Conservation (phyloP, 1,140 invertebrate genomes). For the Lasaia peninsularis region DNA sequence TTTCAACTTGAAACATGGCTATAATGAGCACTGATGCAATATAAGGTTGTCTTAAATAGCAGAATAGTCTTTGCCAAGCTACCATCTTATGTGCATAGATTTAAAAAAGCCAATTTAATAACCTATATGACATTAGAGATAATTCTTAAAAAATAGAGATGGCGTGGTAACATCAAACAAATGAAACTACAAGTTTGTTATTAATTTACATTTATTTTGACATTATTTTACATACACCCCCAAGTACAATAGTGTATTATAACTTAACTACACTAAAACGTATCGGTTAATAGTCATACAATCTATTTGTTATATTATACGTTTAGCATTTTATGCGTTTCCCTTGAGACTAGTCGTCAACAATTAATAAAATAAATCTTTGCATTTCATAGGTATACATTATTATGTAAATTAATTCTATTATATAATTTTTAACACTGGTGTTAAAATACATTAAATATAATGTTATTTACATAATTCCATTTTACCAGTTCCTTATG, state of each 20-base stretch:
- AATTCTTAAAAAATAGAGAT: too few relatives aligned
- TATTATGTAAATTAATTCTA: conserved; percentile 25
- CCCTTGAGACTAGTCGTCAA: conserved; percentile 58
- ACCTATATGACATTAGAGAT: too few relatives aligned
- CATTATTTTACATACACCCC: conserved; percentile 68
- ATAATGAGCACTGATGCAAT: too few relatives aligned
- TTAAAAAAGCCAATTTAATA: too few relatives aligned
- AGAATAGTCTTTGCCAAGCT: too few relatives aligned
- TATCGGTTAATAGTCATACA: conserved; percentile 58
- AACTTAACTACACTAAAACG: conserved; percentile 64
- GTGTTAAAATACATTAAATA: conserved; percentile 27
- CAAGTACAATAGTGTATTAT: conserved; percentile 55
- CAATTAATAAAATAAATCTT: conserved; percentile 50
- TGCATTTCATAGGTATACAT: conserved; percentile 43
- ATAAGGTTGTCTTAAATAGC: too few relatives aligned
- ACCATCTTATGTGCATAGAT: too few relatives aligned
- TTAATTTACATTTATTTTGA: conserved; percentile 69
- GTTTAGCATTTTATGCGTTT: conserved; percentile 65
- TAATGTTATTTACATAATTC: conserved; percentile 56
- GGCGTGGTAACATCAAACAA: too few relatives aligned
- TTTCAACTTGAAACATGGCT: too few relatives aligned
- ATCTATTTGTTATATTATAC: conserved; percentile 40
- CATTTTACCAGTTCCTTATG: conserved; percentile 19
- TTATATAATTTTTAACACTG: conserved; percentile 31
- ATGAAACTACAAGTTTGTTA: conserved; percentile 32